These are phyloP conservation scores for Neodiprion virginianus DNA, from an alignment of 1,140 invertebrate genomes.

Conservation along the genomic window DNA sequence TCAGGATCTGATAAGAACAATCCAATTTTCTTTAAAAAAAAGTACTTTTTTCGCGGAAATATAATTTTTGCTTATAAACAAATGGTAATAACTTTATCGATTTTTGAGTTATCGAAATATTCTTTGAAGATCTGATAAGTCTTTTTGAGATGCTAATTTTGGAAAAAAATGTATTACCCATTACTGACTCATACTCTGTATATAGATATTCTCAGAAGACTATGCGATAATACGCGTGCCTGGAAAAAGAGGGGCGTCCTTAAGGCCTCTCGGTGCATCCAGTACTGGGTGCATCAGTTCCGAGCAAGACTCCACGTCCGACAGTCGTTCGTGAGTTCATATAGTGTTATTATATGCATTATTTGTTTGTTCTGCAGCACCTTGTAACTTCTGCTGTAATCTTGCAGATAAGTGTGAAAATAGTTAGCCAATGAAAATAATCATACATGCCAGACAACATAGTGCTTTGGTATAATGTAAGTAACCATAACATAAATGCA, in stretches of 20 bases:
- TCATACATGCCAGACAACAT: neutral
- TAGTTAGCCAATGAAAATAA: neutral
- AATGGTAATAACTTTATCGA: too few species aligned
- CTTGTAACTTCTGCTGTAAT: neutral
- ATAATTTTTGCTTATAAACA: too few species aligned
- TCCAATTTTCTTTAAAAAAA: too few species aligned
- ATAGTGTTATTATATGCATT: neutral
- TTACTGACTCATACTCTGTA: neutral
- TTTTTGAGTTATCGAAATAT: too few species aligned
- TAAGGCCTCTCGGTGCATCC: neutral
- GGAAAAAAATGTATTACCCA: too few species aligned
- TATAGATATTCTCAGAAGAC: neutral
- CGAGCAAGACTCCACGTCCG: neutral
- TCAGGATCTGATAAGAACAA: too few species aligned
- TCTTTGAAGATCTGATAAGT: too few species aligned
- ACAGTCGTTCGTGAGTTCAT: neutral
- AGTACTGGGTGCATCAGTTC: neutral
- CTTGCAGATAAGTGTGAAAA: neutral
- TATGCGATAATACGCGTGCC: neutral
- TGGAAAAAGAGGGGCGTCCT: neutral
- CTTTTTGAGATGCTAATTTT: neutral
- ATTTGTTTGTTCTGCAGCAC: neutral
- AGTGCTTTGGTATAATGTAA: neutral
- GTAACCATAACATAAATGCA: neutral
- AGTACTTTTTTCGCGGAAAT: too few species aligned